These are phyloP conservation scores for Danaus melanippus DNA, from an alignment of 1,140 invertebrate species.

Conservation along the genomic window DNA sequence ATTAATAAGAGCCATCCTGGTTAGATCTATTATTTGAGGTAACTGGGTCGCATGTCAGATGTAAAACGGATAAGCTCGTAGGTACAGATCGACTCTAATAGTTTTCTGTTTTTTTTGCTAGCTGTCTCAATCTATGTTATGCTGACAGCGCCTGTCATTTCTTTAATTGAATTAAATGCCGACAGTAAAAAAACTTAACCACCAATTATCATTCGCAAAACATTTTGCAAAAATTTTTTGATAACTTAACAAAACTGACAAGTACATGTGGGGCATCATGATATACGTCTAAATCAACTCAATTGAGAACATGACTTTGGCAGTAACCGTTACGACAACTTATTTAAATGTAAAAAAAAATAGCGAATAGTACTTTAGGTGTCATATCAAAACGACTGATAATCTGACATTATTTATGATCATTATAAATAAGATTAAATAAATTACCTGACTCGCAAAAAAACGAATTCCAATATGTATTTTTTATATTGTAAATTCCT, in stretches of 20 bases:
- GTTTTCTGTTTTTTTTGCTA: slow-evolving; percentile 39
- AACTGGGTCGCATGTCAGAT: slow-evolving; percentile 47
- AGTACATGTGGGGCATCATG: slow-evolving; percentile 15
- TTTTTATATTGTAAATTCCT: no score
- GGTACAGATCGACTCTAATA: slow-evolving; percentile 24
- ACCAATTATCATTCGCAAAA: slow-evolving; percentile 29
- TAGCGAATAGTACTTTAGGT: neutral
- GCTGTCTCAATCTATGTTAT: slow-evolving; percentile 21
- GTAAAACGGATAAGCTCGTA: slow-evolving; percentile 28
- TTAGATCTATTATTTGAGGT: slow-evolving; percentile 36
- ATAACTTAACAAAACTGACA: slow-evolving; percentile 18
- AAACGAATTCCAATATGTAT: no score
- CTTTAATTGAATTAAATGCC: slow-evolving; percentile 55
- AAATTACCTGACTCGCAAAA: no score
- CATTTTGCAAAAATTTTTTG: slow-evolving; percentile 17
- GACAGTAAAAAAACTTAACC: slow-evolving; percentile 33
- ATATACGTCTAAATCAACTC: slow-evolving; percentile 10
- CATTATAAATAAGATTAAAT: no score
- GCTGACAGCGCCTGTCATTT: slow-evolving; percentile 48
- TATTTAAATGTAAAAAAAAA: slow-evolving; percentile 2
- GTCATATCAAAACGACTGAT: no score
- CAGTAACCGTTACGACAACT: slow-evolving; percentile 12
- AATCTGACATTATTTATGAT: no score
- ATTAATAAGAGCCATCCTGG: slow-evolving; percentile 57
- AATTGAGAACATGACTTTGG: slow-evolving; percentile 14